phyloP scores from a whole-genome alignment of 1,140 invertebrate genomes.

The Bombus haemorrhoidalis region DNA sequence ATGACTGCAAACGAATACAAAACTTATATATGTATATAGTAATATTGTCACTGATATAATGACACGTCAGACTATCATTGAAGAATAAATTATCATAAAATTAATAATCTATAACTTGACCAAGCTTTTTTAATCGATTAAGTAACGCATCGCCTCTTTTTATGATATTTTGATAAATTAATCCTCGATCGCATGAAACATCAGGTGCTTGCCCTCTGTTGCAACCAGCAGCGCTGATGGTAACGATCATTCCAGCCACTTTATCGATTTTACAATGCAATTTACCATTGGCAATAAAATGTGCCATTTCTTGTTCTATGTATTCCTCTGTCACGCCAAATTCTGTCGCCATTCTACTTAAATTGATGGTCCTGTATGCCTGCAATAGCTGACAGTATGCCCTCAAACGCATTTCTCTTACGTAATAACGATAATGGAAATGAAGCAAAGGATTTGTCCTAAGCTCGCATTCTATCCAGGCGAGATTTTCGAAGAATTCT shows the following conservation, averaged over 20 bases:
- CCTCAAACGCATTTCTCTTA: conserved; percentile 89
- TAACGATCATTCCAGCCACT: conserved; percentile 88
- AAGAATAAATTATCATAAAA: neutral
- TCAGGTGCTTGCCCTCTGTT: conserved; percentile 86
- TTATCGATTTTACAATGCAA: conserved; percentile 91
- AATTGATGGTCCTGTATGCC: conserved; percentile 87
- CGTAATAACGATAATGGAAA: conserved; percentile 88
- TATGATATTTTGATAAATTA: conserved; percentile 88
- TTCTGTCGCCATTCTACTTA: conserved; percentile 89
- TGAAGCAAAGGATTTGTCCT: conserved; percentile 87
- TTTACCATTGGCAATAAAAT: conserved; percentile 88
- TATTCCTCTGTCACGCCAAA: conserved; percentile 90
- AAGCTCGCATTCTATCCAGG: conserved; percentile 83
- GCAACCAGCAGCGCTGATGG: conserved; percentile 84
- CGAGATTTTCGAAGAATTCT: conserved; percentile 85
- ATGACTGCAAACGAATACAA: no score
- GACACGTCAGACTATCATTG: neutral
- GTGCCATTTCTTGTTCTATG: conserved; percentile 87
- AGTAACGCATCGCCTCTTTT: conserved; percentile 91
- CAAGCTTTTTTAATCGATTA: conserved; percentile 91
- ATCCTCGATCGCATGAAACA: conserved; percentile 68
- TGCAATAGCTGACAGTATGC: conserved; percentile 90
- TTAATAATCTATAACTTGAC: conserved; percentile 85
- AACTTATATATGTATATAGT: neutral
- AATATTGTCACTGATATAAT: neutral